Base-by-base conservation (phyloP, 2,888 invertebrate genomes). In the Cancer borealis region DNA sequence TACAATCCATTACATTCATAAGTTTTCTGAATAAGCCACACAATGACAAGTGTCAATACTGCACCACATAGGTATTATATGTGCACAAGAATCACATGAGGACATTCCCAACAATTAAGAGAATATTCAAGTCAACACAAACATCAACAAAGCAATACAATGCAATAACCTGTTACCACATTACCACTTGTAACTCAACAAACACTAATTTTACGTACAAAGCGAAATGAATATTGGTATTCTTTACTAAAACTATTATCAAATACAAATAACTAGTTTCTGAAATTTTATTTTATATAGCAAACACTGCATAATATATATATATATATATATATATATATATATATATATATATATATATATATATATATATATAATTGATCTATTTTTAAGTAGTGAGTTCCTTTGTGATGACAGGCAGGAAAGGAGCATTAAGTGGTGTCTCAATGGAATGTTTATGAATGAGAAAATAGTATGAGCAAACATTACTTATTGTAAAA, bases 1-100 rank as follows among this genome's bases (percentile, higher is more conserved):
- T 14, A 54, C 14, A 54, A 73, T 6, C 4, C 73, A 73, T n/a
- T n/a, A 73, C 21, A 21, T 73, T 73, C 73, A 14, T 89, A n/a
- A 49, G n/a, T 89, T 49, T 12, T 73, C 73, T 73, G 26, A 26
- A 73, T 73, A 73, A 73, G 73, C 73, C 73, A 88, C 88, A 46
- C 17, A 14, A 45, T 30, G 45, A 5, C 45, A 12, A 0, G 3
- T 39, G 45, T 45, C 21, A 88, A 39, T 88, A 88, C 87, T 39
- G 30, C 21, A 30, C 21, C 88, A 88, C 26, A 45, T 88, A 88
- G 30, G 12, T 45, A 88, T 88, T 39, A 88, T 45, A 39, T 73
- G 73, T 73, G 26, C n/a, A 73, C 73, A 73, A 73, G 26, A n/a
- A 73, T 26, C 73, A 73, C 73, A 73, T 26, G n/a, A 73, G 73